phyloP scores from a whole-genome alignment of 2,888 invertebrate genomes.

The Leptopilina myrica region DNA sequence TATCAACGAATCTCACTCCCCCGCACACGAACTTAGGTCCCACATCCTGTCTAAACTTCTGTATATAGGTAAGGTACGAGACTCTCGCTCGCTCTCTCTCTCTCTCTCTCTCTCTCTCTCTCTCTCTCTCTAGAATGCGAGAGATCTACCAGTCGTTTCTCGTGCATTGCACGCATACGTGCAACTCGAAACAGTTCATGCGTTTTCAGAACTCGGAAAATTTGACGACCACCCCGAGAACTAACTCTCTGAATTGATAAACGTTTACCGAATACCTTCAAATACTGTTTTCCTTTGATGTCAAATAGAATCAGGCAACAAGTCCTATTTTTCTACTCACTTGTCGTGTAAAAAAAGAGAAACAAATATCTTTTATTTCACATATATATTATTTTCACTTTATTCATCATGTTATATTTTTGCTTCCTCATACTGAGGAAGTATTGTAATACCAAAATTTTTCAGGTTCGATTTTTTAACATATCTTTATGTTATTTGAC shows the following conservation, averaged over 20 bases:
- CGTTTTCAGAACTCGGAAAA: slow-evolving; percentile 13
- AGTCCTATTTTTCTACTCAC: not conserved
- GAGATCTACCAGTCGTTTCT: slow-evolving; percentile 18
- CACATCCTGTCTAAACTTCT: slow-evolving; percentile 1
- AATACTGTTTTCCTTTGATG: slow-evolving; percentile 4
- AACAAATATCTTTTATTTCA: too few relatives aligned
- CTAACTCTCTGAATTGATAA: slow-evolving; percentile 21
- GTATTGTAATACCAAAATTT: too few relatives aligned
- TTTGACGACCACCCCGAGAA: slow-evolving; percentile 11
- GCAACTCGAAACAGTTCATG: slow-evolving; percentile 24
- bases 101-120: too few relatives aligned
- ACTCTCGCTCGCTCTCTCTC: too few relatives aligned
- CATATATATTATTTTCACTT: too few relatives aligned
- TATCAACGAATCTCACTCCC: slow-evolving; percentile 29
- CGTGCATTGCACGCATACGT: slow-evolving; percentile 29
- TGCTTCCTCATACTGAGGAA: too few relatives aligned
- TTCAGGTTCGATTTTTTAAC: too few relatives aligned
- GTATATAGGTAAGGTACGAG: too few relatives aligned
- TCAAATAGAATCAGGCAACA: not conserved
- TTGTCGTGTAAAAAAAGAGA: too few relatives aligned
- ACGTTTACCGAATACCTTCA: not conserved
- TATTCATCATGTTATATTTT: too few relatives aligned
- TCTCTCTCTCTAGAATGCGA: too few relatives aligned
- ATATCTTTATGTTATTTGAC: too few relatives aligned
- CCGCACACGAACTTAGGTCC: slow-evolving; percentile 8